Evolutionary conservation across 1,140 invertebrate genomes (phyloP), one percentile per base, ranked within the genome.

Genomic region (Portunus trituberculatus): DNA sequence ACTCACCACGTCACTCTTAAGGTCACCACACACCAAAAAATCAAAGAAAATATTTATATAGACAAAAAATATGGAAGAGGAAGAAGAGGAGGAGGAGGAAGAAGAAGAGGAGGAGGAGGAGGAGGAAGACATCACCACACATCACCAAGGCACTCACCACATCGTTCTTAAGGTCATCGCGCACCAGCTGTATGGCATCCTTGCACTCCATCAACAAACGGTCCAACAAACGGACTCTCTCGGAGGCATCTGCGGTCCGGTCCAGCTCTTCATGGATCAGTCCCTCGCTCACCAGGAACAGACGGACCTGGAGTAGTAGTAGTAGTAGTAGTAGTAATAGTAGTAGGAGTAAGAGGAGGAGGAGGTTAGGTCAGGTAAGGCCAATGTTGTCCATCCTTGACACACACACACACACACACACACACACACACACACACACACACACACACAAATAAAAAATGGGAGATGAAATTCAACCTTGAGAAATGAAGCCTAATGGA

Each of bases 191-290:
- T 88, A 99, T 98, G 91, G 99, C 98, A 97, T 99, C 99, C 96
- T 99, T 99, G 97, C 99, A 99, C 96, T 99, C 99, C 97, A 99
- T 99, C 8, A 99, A 97, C 95, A 99, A 98, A 96, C 98, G 98
- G 97, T 99, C 99, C 90, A 99, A 98, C 82, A 99, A 97, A 93
- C 98, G 98, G 91, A 99, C 98, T 96, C 98, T 97, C 83, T 97
- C 97, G 8, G 97, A 97, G 39, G 98, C 97, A 96, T 98, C 98
- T 10, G 97, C 97, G 28, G 99, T 96, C 29, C 98, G 98, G 96
- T 98, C 98, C 67, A 99, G 97, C 96, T 98, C 98, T 97, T 98
- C 98, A 96, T 98, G 92, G 20, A 94, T 96, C 82, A 99, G 97
- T 96, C 98, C 98, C 97, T 98, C 98, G 96, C 98, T 98, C 93